Evolutionary conservation across 2,797 vertebrate genomes (phyloP), one percentile per base, ranked within the genome.

Genomic region (Eulemur rubriventer): DNA sequence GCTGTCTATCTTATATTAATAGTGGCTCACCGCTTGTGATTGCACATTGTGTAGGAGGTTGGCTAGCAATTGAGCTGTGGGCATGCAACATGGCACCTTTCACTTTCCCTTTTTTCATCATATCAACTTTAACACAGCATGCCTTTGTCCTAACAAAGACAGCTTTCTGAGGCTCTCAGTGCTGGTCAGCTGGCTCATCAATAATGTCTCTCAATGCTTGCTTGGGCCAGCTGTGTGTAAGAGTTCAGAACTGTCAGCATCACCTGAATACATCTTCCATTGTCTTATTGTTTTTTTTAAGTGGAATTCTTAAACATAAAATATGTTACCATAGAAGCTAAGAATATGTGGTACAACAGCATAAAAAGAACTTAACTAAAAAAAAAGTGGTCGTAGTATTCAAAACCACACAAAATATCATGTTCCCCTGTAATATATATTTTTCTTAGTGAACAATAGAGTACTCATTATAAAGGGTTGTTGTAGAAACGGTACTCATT

Each of bases 1-100:
- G 70, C 69, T 93, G 13, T 87, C 65, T 82, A 61, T 92, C 86
- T 95, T 88, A 67, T 48, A 76, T 65, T 88, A 50, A 78, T 90
- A 95, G 81, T 63, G 82, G 38, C 78, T 96, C 8, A 26, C 28
- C 2, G 17, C 52, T 59, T 0, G 0, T 50, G 30, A 95, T 46
- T 93, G n/a, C 89, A 59, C 2, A 1, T 12, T 35, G 12, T 70
- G 48, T 28, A 84, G 90, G 70, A 89, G 48, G 20, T 35, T 43
- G 30, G 50, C 59, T 86, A 52, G 92, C 59, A 72, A 17, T 48
- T 75, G 95, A 81, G 48, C 13, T 87, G 24, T 78, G 50, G 67
- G 38, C 30, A 83, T 95, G 59, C 38, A 67, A 80, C 59, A 33
- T 46, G 80, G 22, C 6, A 69, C 50, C 81, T 95, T 84, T 84